Evolutionary conservation across 1,140 invertebrate species (phyloP).

Genomic region (Drosophila nannoptera): DNA sequence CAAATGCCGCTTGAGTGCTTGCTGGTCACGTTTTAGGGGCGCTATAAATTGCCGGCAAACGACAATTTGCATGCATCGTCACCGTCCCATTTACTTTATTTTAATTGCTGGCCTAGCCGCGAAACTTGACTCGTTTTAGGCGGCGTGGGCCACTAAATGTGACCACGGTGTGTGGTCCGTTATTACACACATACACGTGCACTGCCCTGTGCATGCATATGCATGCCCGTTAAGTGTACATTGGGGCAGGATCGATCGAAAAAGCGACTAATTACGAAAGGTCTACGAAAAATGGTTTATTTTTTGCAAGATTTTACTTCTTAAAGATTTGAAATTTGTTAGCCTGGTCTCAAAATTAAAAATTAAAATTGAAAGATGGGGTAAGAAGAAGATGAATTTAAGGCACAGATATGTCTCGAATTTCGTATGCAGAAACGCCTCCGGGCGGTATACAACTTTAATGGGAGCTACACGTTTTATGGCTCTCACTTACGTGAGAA

Average conservation of each 20-base stretch:
- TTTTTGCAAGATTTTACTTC: background rate
- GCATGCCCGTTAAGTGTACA: constrained; percentile 13
- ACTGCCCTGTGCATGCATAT: background rate
- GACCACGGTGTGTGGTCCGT: constrained; percentile 32
- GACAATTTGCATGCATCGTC: constrained; percentile 64
- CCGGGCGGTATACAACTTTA: constrained; percentile 60
- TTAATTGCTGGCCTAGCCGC: constrained; percentile 55
- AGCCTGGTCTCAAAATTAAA: background rate
- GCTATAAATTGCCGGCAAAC: constrained; percentile 67
- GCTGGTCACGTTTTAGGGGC: constrained; percentile 71
- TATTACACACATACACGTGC: background rate
- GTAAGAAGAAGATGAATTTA: background rate
- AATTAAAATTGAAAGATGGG: background rate
- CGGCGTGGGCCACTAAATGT: constrained; percentile 38
- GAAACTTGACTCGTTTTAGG: constrained; percentile 43
- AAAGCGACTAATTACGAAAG: too few species aligned
- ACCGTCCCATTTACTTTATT: constrained; percentile 51
- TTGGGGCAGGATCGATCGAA: constrained; percentile 7
- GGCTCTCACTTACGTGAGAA: constrained; percentile 67
- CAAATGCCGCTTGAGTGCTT: constrained; percentile 47
- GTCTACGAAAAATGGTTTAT: background rate
- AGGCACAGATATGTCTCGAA: constrained; percentile 16
- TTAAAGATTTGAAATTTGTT: background rate
- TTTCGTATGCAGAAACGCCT: constrained; percentile 63
- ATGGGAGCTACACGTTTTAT: constrained; percentile 72